phyloP scores from a whole-genome alignment of 2,888 invertebrate genomes.

The Branchellion lobata region DNA sequence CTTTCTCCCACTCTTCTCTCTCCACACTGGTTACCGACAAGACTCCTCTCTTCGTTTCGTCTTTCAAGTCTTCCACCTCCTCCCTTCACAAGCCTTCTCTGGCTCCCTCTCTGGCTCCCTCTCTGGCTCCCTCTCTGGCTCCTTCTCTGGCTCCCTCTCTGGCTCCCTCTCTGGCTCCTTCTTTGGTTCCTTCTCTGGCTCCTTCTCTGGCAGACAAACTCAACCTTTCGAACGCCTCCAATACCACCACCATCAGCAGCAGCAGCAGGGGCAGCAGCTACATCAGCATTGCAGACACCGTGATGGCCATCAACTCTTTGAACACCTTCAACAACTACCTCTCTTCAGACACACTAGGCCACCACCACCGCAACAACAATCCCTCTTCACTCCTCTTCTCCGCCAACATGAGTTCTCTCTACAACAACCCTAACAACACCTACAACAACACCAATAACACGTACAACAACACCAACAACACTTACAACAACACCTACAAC shows the following conservation, averaged over 20 bases:
- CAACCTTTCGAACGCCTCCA: not conserved
- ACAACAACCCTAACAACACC: not conserved
- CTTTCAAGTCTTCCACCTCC: not conserved
- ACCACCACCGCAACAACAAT: not conserved
- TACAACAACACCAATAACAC: not conserved
- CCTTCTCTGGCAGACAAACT: too few species aligned
- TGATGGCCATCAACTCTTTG: not conserved
- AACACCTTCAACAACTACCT: not conserved
- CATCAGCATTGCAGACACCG: not conserved
- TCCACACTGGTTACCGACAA: not conserved
- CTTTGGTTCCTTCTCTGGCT: too few species aligned
- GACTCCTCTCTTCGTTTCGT: not conserved
- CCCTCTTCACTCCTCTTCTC: not conserved
- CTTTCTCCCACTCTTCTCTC: not conserved
- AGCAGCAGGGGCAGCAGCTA: not conserved
- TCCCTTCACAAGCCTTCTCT: not conserved
- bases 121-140: too few species aligned
- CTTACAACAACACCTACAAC: not conserved
- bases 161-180: not conserved
- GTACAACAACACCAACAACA: not conserved
- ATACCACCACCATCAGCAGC: not conserved
- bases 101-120: too few species aligned
- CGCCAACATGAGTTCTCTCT: not conserved
- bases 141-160: not conserved
- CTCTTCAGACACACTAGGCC: not conserved